Conservation (phyloP, 2,113 vertebrate genomes). For the Mustela nigripes region DNA sequence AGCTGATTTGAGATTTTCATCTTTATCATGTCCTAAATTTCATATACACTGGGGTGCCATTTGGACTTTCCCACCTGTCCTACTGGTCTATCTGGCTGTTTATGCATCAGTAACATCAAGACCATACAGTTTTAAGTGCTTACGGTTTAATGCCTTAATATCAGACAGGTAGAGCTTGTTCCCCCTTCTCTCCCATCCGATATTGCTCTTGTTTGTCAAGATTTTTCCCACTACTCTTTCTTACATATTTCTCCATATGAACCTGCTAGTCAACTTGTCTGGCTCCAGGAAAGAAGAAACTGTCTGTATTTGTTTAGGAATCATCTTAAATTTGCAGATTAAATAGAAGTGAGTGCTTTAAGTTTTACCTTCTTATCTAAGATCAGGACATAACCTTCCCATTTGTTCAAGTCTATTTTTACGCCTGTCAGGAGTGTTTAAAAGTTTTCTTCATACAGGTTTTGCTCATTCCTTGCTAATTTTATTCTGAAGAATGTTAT, state of each 20-base stretch:
- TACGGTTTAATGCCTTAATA: not conserved
- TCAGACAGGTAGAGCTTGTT: not conserved
- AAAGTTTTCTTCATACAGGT: not conserved
- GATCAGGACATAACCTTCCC: not conserved
- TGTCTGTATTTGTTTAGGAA: not conserved
- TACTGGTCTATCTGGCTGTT: not conserved
- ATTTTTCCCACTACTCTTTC: not conserved
- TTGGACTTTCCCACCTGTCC: not conserved
- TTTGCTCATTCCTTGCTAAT: constrained; percentile 8
- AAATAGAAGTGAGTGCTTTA: constrained; percentile 22
- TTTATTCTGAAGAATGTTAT: constrained; percentile 38
- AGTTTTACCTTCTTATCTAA: constrained; percentile 1
- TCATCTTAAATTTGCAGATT: not conserved
- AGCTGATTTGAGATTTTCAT: not conserved
- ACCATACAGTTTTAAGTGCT: not conserved
- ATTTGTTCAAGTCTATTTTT: constrained; percentile 37
- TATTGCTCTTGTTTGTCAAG: not conserved
- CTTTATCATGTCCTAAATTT: constrained; percentile 30
- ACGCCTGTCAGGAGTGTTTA: not conserved
- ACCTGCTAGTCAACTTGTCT: not conserved
- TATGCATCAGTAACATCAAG: not conserved
- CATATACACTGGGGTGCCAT: not conserved
- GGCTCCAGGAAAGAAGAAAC: not conserved
- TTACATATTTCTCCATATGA: not conserved
- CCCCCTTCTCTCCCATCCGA: not conserved